Percentiles rank a stretch among this genome's conserved stretches.
Conservation (phyloP, 2,888 invertebrate species). For the Camptogramma bilineatum region DNA sequence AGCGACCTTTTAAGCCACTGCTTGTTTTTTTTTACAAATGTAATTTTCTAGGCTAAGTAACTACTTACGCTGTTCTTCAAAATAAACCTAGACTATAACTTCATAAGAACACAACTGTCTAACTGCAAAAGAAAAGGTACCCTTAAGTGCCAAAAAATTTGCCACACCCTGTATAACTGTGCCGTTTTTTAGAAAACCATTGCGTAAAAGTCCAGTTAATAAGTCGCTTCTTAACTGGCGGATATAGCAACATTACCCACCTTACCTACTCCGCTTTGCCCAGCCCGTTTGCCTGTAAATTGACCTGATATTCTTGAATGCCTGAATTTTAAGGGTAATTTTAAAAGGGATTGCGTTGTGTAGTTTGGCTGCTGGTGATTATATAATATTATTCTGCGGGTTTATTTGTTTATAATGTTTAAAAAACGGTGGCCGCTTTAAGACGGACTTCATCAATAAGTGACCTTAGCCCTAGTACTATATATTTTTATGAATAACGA, state of each 20-base stretch:
- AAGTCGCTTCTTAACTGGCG: conserved; percentile 58
- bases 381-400: conserved; percentile 56
- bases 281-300: conserved; percentile 68
- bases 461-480: background rate
- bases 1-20: too few relatives aligned
- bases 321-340: conserved; percentile 62
- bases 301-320: conserved; percentile 57
- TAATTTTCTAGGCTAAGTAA: too few relatives aligned
- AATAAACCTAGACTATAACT: too few relatives aligned
- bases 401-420: conserved; percentile 25
- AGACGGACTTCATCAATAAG: background rate
- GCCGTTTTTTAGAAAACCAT: background rate
- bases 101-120: too few relatives aligned
- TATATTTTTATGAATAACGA: too few relatives aligned
- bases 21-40: too few relatives aligned
- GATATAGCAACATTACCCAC: conserved; percentile 53
- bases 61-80: too few relatives aligned
- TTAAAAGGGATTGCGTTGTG: conserved; percentile 65
- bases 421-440: background rate
- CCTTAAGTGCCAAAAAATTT: too few relatives aligned
- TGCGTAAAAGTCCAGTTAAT: conserved; percentile 47
- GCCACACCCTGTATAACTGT: background rate
- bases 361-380: conserved; percentile 49
- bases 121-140: too few relatives aligned
- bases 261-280: conserved; percentile 48